A percentile compares a stretch with the other conserved stretches of the same genome.
These are phyloP conservation scores for Ceriagrion tenellum DNA, from an alignment of 2,888 invertebrate species.

Conservation along the genomic window DNA sequence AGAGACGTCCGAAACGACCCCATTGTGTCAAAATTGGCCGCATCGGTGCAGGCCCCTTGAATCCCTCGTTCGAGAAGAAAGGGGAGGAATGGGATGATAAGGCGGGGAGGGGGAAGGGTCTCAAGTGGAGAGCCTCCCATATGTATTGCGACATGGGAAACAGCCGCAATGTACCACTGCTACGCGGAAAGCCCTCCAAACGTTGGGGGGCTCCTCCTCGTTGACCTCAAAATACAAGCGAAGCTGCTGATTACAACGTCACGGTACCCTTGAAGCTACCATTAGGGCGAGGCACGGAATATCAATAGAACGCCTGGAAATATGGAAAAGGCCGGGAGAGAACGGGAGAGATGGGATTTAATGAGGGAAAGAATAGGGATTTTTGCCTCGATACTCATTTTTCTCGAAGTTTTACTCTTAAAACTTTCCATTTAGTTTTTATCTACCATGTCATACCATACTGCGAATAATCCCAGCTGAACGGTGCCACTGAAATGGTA, in stretches of 20 bases:
- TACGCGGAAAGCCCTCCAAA: background rate
- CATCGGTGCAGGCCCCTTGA: background rate
- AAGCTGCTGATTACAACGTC: background rate
- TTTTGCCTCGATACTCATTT: too few species aligned
- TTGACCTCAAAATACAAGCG: background rate
- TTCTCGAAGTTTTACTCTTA: too few species aligned
- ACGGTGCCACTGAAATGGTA: too few species aligned
- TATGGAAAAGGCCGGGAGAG: background rate
- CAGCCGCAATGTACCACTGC: background rate
- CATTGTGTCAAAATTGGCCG: background rate
- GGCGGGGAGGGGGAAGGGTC: background rate
- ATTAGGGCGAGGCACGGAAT: background rate
- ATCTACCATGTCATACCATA: too few species aligned
- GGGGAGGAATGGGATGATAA: background rate
- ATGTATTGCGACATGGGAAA: background rate
- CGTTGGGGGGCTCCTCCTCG: background rate
- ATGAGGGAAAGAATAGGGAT: background rate
- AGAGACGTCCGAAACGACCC: background rate
- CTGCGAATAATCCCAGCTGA: too few species aligned
- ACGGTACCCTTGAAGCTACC: background rate
- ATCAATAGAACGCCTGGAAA: background rate
- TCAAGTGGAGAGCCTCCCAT: background rate
- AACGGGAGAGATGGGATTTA: background rate
- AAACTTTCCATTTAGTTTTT: too few species aligned
- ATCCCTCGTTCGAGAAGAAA: background rate